A percentile compares a stretch with the other conserved stretches of the same genome.
These are phyloP conservation scores for Myiopsitta monachus DNA, from an alignment of 2,113 vertebrate species.

Conservation along the genomic window DNA sequence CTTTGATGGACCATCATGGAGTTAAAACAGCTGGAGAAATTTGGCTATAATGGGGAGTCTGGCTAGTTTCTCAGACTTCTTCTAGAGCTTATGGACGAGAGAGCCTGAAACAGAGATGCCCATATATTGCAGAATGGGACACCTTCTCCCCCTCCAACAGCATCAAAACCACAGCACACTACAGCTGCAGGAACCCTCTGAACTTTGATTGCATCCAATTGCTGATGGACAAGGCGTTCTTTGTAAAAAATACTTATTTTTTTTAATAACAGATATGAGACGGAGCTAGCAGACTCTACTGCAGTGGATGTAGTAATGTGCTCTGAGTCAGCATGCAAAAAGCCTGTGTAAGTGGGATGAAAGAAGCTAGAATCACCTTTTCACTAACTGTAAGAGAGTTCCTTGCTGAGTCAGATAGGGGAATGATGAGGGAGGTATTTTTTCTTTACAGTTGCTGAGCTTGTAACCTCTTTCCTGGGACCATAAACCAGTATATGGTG, in stretches of 20 bases:
- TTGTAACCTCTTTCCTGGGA: not conserved
- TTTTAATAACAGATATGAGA: rapidly evolving
- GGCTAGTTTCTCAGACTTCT: not conserved
- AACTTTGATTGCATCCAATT: not conserved
- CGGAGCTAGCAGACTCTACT: not conserved
- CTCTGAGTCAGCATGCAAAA: not conserved
- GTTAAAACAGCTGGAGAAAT: not conserved
- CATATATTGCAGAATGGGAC: not conserved
- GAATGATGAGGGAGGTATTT: not conserved
- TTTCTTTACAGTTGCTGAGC: not conserved
- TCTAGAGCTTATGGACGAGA: not conserved
- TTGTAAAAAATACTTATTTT: not conserved
- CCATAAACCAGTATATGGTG: not conserved
- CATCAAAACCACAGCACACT: not conserved
- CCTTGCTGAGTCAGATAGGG: not conserved
- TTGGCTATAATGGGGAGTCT: not conserved
- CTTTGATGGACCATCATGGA: not conserved
- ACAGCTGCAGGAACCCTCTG: not conserved
- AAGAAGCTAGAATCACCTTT: not conserved
- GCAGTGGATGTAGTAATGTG: rapidly evolving
- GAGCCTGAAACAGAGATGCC: not conserved
- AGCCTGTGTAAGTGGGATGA: not conserved
- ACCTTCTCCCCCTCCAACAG: not conserved
- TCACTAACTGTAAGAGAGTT: not conserved
- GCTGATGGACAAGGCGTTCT: not conserved